Base-by-base conservation (phyloP, 2,888 invertebrate species). In the Laothoe populi region DNA sequence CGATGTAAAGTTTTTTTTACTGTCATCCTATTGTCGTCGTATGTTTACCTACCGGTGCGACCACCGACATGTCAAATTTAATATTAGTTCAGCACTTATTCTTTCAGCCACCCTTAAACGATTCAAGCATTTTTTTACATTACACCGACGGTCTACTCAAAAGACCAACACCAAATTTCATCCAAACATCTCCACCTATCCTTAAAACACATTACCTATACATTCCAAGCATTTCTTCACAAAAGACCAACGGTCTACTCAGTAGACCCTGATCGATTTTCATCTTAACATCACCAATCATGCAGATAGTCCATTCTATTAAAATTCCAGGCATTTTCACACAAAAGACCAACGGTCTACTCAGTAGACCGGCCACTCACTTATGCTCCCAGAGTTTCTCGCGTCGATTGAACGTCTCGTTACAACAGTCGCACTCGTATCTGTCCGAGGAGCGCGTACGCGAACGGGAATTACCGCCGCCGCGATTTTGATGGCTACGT, bases 361-460 rank as follows among this genome's bases (percentile, higher is more conserved):
- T 42, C 40, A 48, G 59, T 53, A 59, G 62, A 40, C 60, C 16
- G 11, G 3, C n/a, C 46, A 72, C 85, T 79, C 16, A 91, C 92
- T 87, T 91, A 77, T 92, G 92, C 65, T 90, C 86, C 76, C 82
- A 83, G 0, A 92, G 79, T 64, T 89, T 90, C 82, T 93, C 93
- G 5, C 92, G 75, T 0, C 92, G 65, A 58, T 83, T 87, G 77
- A 93, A 93, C 0, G 90, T 88, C 53, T 84, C 83, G 59, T 72
- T 86, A 73, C 93, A 93, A 38, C 90, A 91, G 62, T 93, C 92
- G 35, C 93, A 93, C 77, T 92, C 91, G 81, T 93, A 92, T 1
- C 90, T 70, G 65, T 89, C 90, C 0, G 87, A 75, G 0, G 82
- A 81, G 0, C 90, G 82, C 23, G 84, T 77, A 2, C 90, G 83